Base-by-base conservation (phyloP, 2,888 invertebrate genomes). In the Uloborus plumipes region DNA sequence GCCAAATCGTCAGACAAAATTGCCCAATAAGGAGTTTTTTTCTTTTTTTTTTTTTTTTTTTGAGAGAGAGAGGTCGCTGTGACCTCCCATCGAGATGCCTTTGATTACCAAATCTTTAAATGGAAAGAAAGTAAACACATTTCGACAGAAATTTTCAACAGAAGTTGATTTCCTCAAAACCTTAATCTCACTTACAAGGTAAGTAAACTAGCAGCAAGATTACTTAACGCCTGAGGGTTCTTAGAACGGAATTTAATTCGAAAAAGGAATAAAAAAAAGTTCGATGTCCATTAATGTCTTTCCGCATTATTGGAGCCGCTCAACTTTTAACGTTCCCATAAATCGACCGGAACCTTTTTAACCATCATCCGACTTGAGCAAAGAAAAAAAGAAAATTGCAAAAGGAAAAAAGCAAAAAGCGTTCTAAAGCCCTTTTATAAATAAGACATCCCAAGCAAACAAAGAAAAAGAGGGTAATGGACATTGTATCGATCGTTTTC, bases 401-500 rank as follows among this genome's bases (percentile, higher is more conserved):
- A 65, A 49, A 39, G 20, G 20, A 50, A 16, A 13, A 22, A 14
- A 22, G 20, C 14, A 66, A 66, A 51, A 26, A 51, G 51, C 3
- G 20, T 9, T 22, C 15, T 1, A 26, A 26, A 51, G 22, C 50
- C 50, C 50, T 50, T 66, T 47, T 66, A 26, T 66, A 66, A 66
- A 66, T 66, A 66, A 66, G 51, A 51, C 51, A 66, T 26, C 26
- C 51, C 51, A 20, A 51, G 22, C n/a, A 66, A 66, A 18, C 26
- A 50, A 66, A 66, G 51, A 51, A 66, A 50, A 66, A 55, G 58
- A 18, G 16, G 31, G 39, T 61, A 72, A 66, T 78, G 76, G 69
- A 77, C 71, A 55, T 39, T 58, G 20, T 65, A 72, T 78, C 78
- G 71, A 78, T 78, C 64, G 59, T 76, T 61, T 76, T 76, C 75